Evolutionary conservation across 23 tunicate genomes (phyloP).

Genomic region (Oikopleura vanhoeffeni): DNA sequence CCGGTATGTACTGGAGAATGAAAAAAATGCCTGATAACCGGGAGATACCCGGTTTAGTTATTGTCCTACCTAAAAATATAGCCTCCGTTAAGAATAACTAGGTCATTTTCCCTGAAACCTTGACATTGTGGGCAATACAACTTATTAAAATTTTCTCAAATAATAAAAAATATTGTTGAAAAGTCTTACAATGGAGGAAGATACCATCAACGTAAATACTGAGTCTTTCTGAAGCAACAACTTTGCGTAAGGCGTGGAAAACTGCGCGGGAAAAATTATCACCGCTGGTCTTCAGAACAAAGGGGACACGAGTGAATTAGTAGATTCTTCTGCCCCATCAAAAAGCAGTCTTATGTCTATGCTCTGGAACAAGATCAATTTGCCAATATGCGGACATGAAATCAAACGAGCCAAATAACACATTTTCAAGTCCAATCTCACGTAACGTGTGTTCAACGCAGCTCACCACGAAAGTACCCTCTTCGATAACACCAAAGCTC

Average conservation of each 20-base stretch:
- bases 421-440: not conserved
- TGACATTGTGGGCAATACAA: not conserved
- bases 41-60: not conserved
- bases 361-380: not conserved
- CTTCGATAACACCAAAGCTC: not conserved
- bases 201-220: not conserved
- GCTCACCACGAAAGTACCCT: not conserved
- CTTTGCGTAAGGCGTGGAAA: not conserved
- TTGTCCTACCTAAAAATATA: not conserved
- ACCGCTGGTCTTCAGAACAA: not conserved
- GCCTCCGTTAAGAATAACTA: not conserved
- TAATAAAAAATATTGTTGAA: not conserved
- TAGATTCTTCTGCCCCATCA: not conserved
- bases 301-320: not conserved
- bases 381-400: not conserved
- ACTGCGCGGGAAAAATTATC: not conserved
- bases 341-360: constrained; percentile 5
- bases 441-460: not conserved
- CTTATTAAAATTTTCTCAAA: not conserved
- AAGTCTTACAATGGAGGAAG: not conserved
- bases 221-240: not conserved
- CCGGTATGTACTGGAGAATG: not conserved
- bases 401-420: not conserved
- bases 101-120: not conserved
- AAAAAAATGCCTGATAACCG: not conserved